Conservation (phyloP, 30 jellyfish, hydroid and myxozoan species). For the Aurelia aurita complex sp. Pacific region DNA sequence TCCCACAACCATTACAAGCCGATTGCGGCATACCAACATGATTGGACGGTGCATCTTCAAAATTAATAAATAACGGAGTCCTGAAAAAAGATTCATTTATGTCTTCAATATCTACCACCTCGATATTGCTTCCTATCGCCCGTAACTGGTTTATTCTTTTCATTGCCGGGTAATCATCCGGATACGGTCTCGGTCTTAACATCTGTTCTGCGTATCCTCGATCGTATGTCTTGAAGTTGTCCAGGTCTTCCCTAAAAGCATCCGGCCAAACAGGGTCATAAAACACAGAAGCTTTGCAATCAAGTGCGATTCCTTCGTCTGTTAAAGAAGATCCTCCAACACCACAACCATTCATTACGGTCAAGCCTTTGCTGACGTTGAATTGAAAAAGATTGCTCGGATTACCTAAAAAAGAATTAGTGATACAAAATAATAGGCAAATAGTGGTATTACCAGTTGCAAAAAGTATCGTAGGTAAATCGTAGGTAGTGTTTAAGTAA, state of each 20-base stretch:
- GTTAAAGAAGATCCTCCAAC: slow-evolving; percentile 97
- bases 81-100: slow-evolving; percentile 88
- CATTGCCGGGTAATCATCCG: slow-evolving; percentile 95
- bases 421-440: not conserved
- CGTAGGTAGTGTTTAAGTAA: no score
- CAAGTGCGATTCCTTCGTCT: slow-evolving; percentile 96
- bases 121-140: slow-evolving; percentile 62
- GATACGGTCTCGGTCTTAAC: slow-evolving; percentile 98
- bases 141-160: slow-evolving; percentile 88
- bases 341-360: slow-evolving; percentile 95
- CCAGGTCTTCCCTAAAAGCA: slow-evolving; percentile 91
- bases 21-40: slow-evolving; percentile 98
- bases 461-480: not conserved
- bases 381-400: slow-evolving; percentile 86
- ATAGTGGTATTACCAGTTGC: not conserved
- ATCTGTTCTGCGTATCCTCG: slow-evolving; percentile 88
- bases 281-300: slow-evolving; percentile 92
- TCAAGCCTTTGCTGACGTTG: slow-evolving; percentile 78
- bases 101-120: slow-evolving; percentile 91
- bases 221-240: slow-evolving; percentile 84
- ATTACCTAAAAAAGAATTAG: slow-evolving; percentile 65
- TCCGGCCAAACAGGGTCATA: slow-evolving; percentile 99
- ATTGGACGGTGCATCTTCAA: slow-evolving; percentile 90
- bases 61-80: slow-evolving; percentile 86
- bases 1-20: slow-evolving; percentile 99